These are phyloP conservation scores for Diorhabda carinulata DNA, from an alignment of 1,140 invertebrate species.

Conservation along the genomic window DNA sequence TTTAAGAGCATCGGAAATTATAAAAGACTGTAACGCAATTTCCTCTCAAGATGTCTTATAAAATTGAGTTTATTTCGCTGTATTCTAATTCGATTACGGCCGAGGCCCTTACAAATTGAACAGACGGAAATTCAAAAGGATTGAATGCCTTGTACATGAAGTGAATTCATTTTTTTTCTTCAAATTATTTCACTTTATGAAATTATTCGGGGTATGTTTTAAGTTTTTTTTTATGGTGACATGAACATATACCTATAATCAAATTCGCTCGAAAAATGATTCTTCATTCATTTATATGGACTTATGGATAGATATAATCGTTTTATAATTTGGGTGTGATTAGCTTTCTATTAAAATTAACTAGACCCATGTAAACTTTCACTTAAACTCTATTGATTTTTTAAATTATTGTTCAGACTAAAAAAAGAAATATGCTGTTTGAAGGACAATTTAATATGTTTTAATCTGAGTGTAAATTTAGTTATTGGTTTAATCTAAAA, in stretches of 20 bases:
- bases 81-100: background rate
- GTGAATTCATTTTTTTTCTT: background rate
- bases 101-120: background rate
- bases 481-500: no score
- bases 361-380: no score
- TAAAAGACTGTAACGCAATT: constrained; percentile 2
- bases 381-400: no score
- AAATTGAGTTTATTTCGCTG: constrained; percentile 2
- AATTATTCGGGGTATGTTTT: background rate
- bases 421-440: no score
- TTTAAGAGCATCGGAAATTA: constrained; percentile 9
- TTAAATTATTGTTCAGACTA: no score
- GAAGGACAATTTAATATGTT: no score
- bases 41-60: constrained; percentile 2
- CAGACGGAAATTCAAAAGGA: background rate
- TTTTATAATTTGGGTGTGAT: no score
- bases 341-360: no score
- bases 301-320: no score
- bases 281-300: no score
- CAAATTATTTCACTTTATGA: background rate
- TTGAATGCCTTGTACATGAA: background rate
- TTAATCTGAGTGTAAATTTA: no score
- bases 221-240: background rate
- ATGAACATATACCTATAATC: background rate
- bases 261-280: no score